Evolutionary conservation across 2,797 vertebrate species (phyloP).

Genomic region (Sebastes glaucus): DNA sequence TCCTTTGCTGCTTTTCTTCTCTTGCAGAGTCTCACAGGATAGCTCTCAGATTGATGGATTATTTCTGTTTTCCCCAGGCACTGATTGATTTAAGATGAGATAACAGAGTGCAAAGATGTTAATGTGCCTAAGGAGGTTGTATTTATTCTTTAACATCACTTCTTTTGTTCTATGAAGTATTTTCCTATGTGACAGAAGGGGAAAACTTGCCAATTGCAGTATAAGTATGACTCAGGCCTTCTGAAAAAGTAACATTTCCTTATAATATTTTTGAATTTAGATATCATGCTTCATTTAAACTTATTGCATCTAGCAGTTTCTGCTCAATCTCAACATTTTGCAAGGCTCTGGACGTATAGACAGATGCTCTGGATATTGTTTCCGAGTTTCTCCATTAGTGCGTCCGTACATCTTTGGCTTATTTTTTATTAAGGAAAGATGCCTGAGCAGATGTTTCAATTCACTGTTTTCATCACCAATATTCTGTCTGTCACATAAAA

Average conservation of each 20-base stretch:
- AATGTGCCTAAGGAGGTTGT: neutral
- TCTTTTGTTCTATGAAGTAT: neutral
- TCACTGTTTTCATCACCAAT: constrained; percentile 38
- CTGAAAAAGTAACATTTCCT: neutral
- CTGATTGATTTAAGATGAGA: constrained; percentile 36
- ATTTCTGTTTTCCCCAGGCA: neutral
- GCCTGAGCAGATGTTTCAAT: constrained; percentile 53
- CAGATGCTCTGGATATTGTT: constrained; percentile 30
- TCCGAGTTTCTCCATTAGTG: neutral
- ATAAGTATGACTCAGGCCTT: neutral
- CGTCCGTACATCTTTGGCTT: neutral
- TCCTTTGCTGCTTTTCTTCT: neutral
- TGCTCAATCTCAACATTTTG: constrained; percentile 5
- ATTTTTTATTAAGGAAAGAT: constrained; percentile 9
- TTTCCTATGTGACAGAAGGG: neutral
- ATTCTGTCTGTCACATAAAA: constrained; percentile 47
- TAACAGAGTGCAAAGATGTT: constrained; percentile 16
- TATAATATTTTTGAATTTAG: neutral
- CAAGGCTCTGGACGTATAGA: constrained; percentile 2
- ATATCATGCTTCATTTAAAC: neutral
- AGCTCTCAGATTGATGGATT: constrained; percentile 19
- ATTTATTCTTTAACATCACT: neutral
- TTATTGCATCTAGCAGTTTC: neutral
- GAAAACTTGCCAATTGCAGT: neutral
- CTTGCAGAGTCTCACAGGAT: neutral